Evolutionary conservation across 1,140 invertebrate genomes (phyloP).

Genomic region (Trigoniulus corallinus): DNA sequence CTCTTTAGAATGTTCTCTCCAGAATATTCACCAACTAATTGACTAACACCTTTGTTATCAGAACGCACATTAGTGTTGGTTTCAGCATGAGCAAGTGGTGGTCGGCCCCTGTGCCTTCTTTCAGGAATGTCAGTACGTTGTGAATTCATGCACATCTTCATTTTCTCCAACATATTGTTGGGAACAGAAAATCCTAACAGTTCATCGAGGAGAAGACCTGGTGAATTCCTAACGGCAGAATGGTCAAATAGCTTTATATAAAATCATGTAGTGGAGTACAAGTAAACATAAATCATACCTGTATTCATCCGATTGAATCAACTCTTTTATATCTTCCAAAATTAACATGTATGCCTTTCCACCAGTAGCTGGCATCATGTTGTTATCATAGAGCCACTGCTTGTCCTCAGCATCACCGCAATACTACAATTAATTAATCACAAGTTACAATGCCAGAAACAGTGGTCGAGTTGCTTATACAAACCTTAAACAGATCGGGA

Average conservation of each 20-base stretch:
- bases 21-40: not conserved
- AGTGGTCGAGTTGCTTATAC: not conserved
- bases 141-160: slow-evolving; percentile 28
- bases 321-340: slow-evolving; percentile 58
- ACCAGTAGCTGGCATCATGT: slow-evolving; percentile 53
- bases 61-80: not conserved
- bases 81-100: not conserved
- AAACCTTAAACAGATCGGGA: slow-evolving; percentile 45
- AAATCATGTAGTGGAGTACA: not conserved
- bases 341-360: slow-evolving; percentile 63
- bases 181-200: slow-evolving; percentile 53
- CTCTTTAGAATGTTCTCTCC: too few relatives aligned
- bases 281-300: slow-evolving; percentile 25
- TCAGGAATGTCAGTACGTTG: slow-evolving; percentile 22
- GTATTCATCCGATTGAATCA: slow-evolving; percentile 52
- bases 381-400: slow-evolving; percentile 58
- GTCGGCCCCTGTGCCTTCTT: not conserved
- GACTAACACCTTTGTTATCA: not conserved
- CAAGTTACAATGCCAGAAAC: not conserved
- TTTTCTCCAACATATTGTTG: slow-evolving; percentile 50
- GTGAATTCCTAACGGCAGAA: slow-evolving; percentile 33
- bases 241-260: slow-evolving; percentile 4
- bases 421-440: slow-evolving; percentile 31
- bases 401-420: slow-evolving; percentile 63
- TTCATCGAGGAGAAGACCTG: slow-evolving; percentile 41